Base-by-base conservation (phyloP, 1,140 invertebrate genomes). In the Conus betulinus region DNA sequence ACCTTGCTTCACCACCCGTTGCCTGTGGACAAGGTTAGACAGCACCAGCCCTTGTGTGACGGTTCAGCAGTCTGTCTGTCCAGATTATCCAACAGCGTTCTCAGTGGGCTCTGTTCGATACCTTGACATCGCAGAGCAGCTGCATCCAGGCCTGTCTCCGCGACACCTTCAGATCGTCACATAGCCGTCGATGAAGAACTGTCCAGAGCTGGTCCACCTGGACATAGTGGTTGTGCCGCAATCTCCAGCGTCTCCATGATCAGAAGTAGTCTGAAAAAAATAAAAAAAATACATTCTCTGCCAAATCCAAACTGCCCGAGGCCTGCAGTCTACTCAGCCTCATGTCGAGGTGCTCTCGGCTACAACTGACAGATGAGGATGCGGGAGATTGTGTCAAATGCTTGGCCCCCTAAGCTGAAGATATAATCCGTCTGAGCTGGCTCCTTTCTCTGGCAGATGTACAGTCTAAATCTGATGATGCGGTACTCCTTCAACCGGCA, bases 1-100 rank as follows among this genome's bases (percentile, higher is more conserved):
- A 39, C 20, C 87, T 83, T 83, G 87, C 89, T 27, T 87, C n/a
- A n/a, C 74, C 60, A 87, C 86, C 67, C 87, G 78, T 39, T 76
- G 63, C 67, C 86, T 90, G 53, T 90, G 89, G 89, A 79, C 53
- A 25, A 84, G n/a, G 25, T 71, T 90, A 83, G 53, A 86, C 67
- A 60, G 88, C 11, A 20, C 78, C 11, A 23, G 74, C 8, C 74
- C n/a, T n/a, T n/a, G 23, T 8, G 20, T n/a, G 74, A 76, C 74
- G 20, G 74, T 8, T 27, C 7, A 7, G 8, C 23, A 76, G 20
- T n/a, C n/a, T n/a, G n/a, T n/a, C 27, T 57, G 20, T 86, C 11
- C 17, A 53, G 27, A 11, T 86, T 13, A 76, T 90, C 51, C 17
- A 71, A 20, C 76, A 53, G n/a, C 84, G 74, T 23, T 23, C 84